Evolutionary conservation across 1,140 invertebrate genomes (phyloP).

Genomic region (Caerostris darwini): DNA sequence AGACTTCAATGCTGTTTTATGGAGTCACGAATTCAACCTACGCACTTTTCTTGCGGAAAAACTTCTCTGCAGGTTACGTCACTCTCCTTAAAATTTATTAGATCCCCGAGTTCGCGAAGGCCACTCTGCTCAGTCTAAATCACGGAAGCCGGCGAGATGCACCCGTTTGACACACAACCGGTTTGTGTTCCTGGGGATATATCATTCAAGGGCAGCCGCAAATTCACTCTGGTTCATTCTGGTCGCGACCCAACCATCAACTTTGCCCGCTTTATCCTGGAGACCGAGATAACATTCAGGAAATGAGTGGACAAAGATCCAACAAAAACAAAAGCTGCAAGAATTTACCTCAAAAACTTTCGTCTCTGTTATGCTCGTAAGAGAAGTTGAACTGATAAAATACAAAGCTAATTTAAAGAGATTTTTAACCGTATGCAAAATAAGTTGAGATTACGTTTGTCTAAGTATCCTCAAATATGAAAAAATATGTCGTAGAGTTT

Average conservation of each 20-base stretch:
- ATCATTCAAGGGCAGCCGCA: conserved; percentile 14
- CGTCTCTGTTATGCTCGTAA: too few species aligned
- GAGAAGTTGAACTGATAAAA: too few species aligned
- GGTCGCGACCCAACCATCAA: background rate
- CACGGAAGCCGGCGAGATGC: conserved; percentile 47
- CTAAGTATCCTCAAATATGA: too few species aligned
- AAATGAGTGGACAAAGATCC: too few species aligned
- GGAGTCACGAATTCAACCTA: conserved; percentile 30
- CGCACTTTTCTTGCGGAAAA: conserved; percentile 3
- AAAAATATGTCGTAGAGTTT: too few species aligned
- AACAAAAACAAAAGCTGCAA: too few species aligned
- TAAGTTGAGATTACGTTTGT: too few species aligned
- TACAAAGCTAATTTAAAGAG: too few species aligned
- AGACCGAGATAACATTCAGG: too few species aligned
- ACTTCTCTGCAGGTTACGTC: conserved; percentile 35
- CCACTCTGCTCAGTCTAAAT: conserved; percentile 39
- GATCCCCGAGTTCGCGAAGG: conserved; percentile 36
- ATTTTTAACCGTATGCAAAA: too few species aligned
- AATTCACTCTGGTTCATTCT: background rate
- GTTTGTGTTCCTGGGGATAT: conserved; percentile 30
- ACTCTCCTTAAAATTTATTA: conserved; percentile 39
- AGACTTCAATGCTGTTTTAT: background rate
- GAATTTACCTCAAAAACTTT: too few species aligned
- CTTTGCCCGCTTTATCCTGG: background rate
- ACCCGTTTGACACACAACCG: conserved; percentile 9